Evolutionary conservation across 2,888 invertebrate genomes (phyloP), one percentile per base, ranked within the genome.

Genomic region (Melikaiella ostensackeni): DNA sequence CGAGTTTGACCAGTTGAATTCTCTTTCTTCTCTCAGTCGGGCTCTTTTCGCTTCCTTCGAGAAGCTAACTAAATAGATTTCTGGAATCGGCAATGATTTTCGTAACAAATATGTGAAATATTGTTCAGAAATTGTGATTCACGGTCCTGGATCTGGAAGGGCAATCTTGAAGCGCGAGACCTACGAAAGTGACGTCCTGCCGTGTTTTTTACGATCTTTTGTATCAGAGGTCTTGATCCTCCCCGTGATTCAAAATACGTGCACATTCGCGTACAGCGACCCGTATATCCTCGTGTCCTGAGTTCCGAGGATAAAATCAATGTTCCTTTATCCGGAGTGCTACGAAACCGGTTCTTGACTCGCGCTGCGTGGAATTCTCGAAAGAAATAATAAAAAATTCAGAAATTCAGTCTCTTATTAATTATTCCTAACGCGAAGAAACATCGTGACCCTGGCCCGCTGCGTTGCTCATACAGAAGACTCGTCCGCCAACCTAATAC

Each of bases 1-100:
- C 81, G 50, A 77, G 81, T 81, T 81, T 78, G 77, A 75, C 81
- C 74, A 76, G 76, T 61, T 75, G 77, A 21, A 64, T 3, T 24
- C n/a, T 59, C 1, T 62, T 75, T 61, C 62, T 75, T 73, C 61
- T 27, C 70, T n/a, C 27, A 33, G 30, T 38, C 35, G 50, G 63
- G 27, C 30, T 76, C 50, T 77, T 74, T 42, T 61, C 74, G 46
- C 42, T 42, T 59, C 50, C 42, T 76, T 24, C 62, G 62, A 46
- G 57, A 77, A 76, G 59, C 59, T 33, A 50, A n/a, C 50, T 70
- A 50, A n/a, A 64, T 64, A 64, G 42, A 24, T 46, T 46, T 66
- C 42, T 64, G 24, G 38, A 64, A 64, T 64, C 42, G 24, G 21
- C 24, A 21, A 55, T 21, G 3, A 57, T 24, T 57, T 24, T 57